Conservation (phyloP, 2,888 invertebrate species). For the Taenaris catops region DNA sequence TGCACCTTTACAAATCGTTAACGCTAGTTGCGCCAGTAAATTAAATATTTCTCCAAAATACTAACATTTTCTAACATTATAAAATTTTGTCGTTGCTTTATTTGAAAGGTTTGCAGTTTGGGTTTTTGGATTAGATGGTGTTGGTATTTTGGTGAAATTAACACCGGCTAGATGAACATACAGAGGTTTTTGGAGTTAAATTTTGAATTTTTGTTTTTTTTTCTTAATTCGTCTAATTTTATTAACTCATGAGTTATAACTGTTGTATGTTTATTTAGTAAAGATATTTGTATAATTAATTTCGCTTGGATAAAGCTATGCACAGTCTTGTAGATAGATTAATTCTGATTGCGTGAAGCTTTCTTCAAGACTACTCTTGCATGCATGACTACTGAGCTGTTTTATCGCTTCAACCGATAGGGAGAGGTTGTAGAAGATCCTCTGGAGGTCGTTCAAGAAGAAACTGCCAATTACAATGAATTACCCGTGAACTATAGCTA, state of each 20-base stretch:
- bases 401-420: constrained; percentile 69
- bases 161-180: constrained; percentile 64
- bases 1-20: constrained; percentile 44
- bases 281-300: constrained; percentile 33
- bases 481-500: constrained; percentile 27
- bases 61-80: constrained; percentile 63
- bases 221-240: constrained; percentile 8
- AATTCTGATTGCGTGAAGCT: constrained; percentile 49
- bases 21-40: constrained; percentile 33
- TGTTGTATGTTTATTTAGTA: constrained; percentile 58
- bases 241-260: background rate
- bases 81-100: constrained; percentile 35
- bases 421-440: constrained; percentile 56
- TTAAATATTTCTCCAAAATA: constrained; percentile 72
- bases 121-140: constrained; percentile 59
- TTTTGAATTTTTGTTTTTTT: constrained; percentile 2
- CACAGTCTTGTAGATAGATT: constrained; percentile 35
- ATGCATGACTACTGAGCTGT: constrained; percentile 65
- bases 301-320: constrained; percentile 64
- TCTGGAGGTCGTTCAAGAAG: constrained; percentile 32
- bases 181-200: constrained; percentile 16
- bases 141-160: constrained; percentile 77
- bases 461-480: constrained; percentile 36
- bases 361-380: constrained; percentile 61
- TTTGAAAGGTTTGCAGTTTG: constrained; percentile 50